phyloP scores from a whole-genome alignment of 2,113 vertebrate genomes.

The Phaethornis superciliosus region DNA sequence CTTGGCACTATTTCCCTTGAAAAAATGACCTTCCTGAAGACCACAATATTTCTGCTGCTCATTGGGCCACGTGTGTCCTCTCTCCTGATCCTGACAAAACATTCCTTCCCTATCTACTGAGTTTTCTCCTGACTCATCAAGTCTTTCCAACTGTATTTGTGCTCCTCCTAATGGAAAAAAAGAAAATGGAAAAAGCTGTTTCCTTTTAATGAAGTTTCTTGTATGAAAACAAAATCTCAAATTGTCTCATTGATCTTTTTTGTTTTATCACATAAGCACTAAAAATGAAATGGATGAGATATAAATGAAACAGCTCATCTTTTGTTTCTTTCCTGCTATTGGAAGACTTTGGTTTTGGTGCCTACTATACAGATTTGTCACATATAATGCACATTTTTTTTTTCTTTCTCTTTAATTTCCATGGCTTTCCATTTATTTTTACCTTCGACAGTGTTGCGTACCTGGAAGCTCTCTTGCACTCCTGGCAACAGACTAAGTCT shows the following conservation, averaged over 20 bases:
- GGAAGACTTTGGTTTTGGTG: background rate
- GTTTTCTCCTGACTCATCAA: conserved; percentile 26
- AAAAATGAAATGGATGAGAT: conserved; percentile 36
- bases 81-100: background rate
- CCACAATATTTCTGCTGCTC: conserved; percentile 13
- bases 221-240: conserved; percentile 22
- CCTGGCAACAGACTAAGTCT: background rate
- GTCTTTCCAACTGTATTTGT: background rate
- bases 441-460: background rate
- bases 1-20: background rate
- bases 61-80: background rate
- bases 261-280: conserved; percentile 35
- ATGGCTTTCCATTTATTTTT: conserved; percentile 3
- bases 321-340: background rate
- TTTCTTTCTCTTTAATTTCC: background rate
- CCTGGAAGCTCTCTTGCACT: background rate
- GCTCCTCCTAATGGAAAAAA: background rate
- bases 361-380: background rate
- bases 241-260: conserved; percentile 45
- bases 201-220: conserved; percentile 42
- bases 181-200: background rate
- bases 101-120: background rate
- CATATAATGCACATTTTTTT: background rate
- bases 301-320: conserved; percentile 9
- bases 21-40: background rate